A percentile compares a stretch with the other conserved stretches of the same genome.
phyloP scores from a whole-genome alignment of 2,113 vertebrate genomes.

The Colinus virginianus region DNA sequence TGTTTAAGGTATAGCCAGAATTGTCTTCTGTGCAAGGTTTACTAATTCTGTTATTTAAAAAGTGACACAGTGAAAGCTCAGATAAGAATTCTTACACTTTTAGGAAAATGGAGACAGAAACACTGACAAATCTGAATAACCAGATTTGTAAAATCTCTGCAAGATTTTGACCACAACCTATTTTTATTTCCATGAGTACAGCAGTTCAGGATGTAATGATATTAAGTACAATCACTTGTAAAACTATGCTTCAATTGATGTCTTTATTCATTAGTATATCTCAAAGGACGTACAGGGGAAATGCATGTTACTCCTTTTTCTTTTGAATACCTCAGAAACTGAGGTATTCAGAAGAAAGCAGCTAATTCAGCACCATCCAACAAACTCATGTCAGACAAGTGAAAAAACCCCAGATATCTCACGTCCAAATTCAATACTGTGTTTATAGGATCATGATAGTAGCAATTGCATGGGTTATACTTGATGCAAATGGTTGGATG shows the following conservation, averaged over 20 bases:
- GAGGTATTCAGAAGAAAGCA: not conserved
- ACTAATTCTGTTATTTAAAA: not conserved
- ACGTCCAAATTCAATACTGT: not conserved
- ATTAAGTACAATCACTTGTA: not conserved
- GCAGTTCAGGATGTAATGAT: not conserved
- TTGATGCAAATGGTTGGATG: not conserved
- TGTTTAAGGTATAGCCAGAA: not conserved
- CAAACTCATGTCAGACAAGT: not conserved
- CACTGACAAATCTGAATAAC: not conserved
- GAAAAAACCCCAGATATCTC: not conserved
- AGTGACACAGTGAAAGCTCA: not conserved
- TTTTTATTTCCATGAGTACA: not conserved
- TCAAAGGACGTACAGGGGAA: not conserved
- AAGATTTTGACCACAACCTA: not conserved
- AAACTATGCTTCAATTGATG: not conserved
- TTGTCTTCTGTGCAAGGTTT: not conserved
- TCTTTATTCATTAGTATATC: not conserved
- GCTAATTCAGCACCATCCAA: not conserved
- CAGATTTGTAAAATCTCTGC: not conserved
- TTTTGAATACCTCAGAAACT: not conserved
- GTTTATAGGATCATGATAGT: not conserved
- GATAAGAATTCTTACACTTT: not conserved
- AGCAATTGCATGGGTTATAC: not conserved
- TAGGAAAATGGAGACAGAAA: conserved; percentile 13
- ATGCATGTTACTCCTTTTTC: not conserved